phyloP scores from a whole-genome alignment of 2,888 invertebrate species.

The Drosophila emarginata region DNA sequence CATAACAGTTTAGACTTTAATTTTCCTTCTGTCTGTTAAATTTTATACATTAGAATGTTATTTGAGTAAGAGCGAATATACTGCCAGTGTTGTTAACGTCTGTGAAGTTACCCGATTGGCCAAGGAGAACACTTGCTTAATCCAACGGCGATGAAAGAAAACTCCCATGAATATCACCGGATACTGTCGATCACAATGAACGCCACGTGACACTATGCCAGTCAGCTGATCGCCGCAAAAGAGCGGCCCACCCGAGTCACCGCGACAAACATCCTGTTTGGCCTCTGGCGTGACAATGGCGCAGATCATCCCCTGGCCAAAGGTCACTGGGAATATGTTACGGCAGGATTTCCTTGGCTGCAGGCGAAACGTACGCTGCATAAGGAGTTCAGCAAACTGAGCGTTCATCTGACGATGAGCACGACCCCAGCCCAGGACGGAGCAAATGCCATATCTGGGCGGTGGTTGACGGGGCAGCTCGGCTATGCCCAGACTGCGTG shows the following conservation, averaged over 20 bases:
- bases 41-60: too few relatives aligned
- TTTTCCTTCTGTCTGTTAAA: too few relatives aligned
- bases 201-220: conserved; percentile 29
- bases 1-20: too few relatives aligned
- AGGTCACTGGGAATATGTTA: conserved; percentile 6
- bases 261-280: conserved; percentile 14
- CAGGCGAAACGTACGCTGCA: not conserved
- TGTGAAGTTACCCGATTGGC: not conserved
- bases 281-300: conserved; percentile 1
- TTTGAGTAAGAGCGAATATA: too few relatives aligned
- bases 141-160: conserved; percentile 22
- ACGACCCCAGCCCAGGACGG: conserved; percentile 17
- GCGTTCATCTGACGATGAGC: not conserved
- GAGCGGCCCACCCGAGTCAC: conserved; percentile 25
- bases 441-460: not conserved
- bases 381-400: conserved; percentile 10
- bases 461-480: conserved; percentile 1
- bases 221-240: conserved; percentile 21
- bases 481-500: conserved; percentile 13
- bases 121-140: not conserved
- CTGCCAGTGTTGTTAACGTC: not conserved
- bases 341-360: conserved; percentile 3
- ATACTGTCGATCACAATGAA: conserved; percentile 17
- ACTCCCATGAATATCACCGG: conserved; percentile 21
- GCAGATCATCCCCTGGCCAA: conserved; percentile 19